phyloP scores from a whole-genome alignment of 2,888 invertebrate genomes.

The Leptopilina drosophilae region DNA sequence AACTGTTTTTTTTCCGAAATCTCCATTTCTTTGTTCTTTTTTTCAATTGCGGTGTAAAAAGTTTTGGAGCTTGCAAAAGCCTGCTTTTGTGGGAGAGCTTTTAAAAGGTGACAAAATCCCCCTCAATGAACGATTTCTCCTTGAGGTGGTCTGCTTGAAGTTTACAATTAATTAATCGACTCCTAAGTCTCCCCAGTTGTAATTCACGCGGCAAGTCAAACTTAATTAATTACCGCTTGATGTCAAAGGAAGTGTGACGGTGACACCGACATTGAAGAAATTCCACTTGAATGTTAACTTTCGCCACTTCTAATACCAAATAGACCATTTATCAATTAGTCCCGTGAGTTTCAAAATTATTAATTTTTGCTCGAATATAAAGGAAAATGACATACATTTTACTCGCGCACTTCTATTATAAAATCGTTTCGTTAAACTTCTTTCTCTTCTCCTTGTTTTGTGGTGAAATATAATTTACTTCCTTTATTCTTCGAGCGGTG shows the following conservation, averaged over 20 bases:
- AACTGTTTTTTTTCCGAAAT: too few species aligned
- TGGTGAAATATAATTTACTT: neutral
- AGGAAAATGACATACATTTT: neutral
- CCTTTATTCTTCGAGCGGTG: neutral
- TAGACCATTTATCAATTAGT: constrained; percentile 16
- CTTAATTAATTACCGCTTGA: constrained; percentile 72
- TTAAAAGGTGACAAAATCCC: constrained; percentile 38
- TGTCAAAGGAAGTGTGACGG: constrained; percentile 42
- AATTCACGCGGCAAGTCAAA: constrained; percentile 75
- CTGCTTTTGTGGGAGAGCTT: constrained; percentile 10
- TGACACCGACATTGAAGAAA: constrained; percentile 15
- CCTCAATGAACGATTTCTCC: constrained; percentile 15
- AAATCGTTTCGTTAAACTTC: neutral
- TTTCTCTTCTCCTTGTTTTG: neutral
- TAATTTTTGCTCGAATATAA: neutral
- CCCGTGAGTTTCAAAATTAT: neutral
- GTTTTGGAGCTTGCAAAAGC: neutral
- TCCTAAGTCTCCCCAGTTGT: constrained; percentile 61
- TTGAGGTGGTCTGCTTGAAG: constrained; percentile 46
- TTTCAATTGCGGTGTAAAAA: neutral
- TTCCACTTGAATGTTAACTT: constrained; percentile 25
- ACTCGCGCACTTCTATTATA: too few species aligned
- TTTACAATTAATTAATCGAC: constrained; percentile 75
- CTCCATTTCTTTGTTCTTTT: too few species aligned
- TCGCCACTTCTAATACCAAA: constrained; percentile 19